A percentile compares a stretch with the other conserved stretches of the same genome.
These are phyloP conservation scores for Prietella phreatophila DNA, from an alignment of 2,113 vertebrate species.

Conservation along the genomic window DNA sequence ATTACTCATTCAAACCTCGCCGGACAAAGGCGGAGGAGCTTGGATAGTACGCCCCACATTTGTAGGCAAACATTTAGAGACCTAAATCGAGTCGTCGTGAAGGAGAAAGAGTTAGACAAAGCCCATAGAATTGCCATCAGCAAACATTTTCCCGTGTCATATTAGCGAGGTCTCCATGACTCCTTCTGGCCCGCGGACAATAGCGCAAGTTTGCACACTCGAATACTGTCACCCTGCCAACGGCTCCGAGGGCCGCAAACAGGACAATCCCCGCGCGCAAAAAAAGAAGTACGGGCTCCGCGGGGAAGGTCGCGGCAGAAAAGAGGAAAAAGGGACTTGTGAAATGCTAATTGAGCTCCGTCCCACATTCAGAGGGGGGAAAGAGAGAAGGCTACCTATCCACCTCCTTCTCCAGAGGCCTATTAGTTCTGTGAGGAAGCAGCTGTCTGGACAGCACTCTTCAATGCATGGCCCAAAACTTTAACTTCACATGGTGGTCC, in stretches of 20 bases:
- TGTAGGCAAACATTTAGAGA: conserved; percentile 99
- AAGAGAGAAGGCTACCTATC: conserved; percentile 73
- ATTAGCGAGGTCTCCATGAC: conserved; percentile 99
- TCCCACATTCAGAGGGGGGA: conserved; percentile 81
- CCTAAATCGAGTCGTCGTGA: conserved; percentile 99
- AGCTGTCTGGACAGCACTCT: conserved; percentile 67
- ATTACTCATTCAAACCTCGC: conserved; percentile 98
- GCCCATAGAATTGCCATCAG: conserved; percentile 99
- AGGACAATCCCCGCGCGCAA: conserved; percentile 82
- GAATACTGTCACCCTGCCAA: conserved; percentile 99
- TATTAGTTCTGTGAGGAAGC: conserved; percentile 63
- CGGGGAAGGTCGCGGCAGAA: conserved; percentile 84
- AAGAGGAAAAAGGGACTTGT: conserved; percentile 83
- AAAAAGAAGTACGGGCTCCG: conserved; percentile 80
- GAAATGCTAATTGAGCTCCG: conserved; percentile 96
- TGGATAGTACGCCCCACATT: conserved; percentile 99
- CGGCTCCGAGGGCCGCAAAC: conserved; percentile 92
- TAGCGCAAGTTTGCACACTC: conserved; percentile 99
- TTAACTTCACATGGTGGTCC: conserved; percentile 33
- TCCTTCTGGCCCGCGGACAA: conserved; percentile 96
- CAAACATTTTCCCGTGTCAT: conserved; percentile 99
- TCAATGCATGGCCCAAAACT: conserved; percentile 54
- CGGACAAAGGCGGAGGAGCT: conserved; percentile 95
- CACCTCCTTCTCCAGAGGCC: conserved; percentile 63
- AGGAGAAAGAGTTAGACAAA: conserved; percentile 99